phyloP scores from a whole-genome alignment of 2,888 invertebrate genomes.

The Mesoligia furuncula region DNA sequence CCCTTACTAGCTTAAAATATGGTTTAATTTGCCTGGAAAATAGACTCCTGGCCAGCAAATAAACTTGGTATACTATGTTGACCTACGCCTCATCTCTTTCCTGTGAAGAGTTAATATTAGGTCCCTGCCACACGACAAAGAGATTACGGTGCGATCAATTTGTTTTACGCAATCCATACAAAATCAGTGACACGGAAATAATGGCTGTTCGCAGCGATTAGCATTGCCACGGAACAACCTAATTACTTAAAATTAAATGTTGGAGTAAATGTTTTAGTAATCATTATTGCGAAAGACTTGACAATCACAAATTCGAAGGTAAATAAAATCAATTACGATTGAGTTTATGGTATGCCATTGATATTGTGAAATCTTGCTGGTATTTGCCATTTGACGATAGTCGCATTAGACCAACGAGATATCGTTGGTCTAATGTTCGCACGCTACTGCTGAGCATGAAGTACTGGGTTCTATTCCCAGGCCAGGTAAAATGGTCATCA shows the following conservation, averaged over 20 bases:
- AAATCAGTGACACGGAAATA: conserved; percentile 61
- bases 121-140: conserved; percentile 48
- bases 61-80: conserved; percentile 68
- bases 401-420: too few relatives aligned
- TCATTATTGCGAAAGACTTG: conserved; percentile 47
- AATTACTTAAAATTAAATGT: conserved; percentile 62
- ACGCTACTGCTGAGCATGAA: neutral
- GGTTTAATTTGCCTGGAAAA: conserved; percentile 54
- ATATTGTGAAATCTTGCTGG: conserved; percentile 16
- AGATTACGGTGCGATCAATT: conserved; percentile 40
- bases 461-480: neutral
- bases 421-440: too few relatives aligned
- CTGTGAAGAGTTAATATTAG: conserved; percentile 80
- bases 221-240: conserved; percentile 54
- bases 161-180: conserved; percentile 54
- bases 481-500: too few relatives aligned
- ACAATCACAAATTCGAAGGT: conserved; percentile 35
- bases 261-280: conserved; percentile 50
- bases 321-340: conserved; percentile 49
- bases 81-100: conserved; percentile 76
- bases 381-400: neutral
- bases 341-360: conserved; percentile 20
- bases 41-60: conserved; percentile 22
- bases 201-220: conserved; percentile 51
- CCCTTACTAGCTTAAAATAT: conserved; percentile 34